Base-by-base conservation (phyloP, 2,888 invertebrate species). In the Neuroscelio doddi region DNA sequence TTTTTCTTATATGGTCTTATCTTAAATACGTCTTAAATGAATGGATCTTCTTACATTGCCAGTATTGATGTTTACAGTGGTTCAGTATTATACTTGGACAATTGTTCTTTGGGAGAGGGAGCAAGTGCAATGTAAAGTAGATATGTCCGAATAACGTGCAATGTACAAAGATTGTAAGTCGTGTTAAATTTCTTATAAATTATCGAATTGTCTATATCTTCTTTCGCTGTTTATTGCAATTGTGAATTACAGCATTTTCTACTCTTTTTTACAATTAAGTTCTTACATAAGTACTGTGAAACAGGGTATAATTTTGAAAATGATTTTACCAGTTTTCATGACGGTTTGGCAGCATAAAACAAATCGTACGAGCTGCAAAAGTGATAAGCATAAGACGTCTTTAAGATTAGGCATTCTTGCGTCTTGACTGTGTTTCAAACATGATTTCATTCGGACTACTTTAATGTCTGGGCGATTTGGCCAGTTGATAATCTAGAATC, bases 31-130 rank as follows among this genome's bases (percentile, higher is more conserved):
- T 29, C 26, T 30, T 30, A 9, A 9, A 21, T 44, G 26, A 44
- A 46, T 30, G 42, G 21, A 34, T 45, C 41, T 51, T 41, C 56
- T 57, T 49, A 59, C 65, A 52, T 65, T 49, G 56, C 64, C 65
- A 65, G 65, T 61, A 65, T 61, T 65, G 65, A 64, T 51, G 5
- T 36, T 36, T 14, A n/a, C 17, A 47, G 59, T 61, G 51, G 65
- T 65, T 61, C 65, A 65, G 65, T 65, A 65, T 65, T 65, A 65
- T n/a, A 61, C 65, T 61, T 61, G 61, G 61, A 65, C 57, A 57
- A 65, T 65, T 51, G 46, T 42, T 47, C 17, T 46, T 56, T 56
- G 51, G 46, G 53, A 49, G 61, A 56, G 61, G 61, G 61, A 62
- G 10, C 56, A 65, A 38, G 65, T 65, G 65, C 65, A 65, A 65